Conservation (phyloP, 2,113 vertebrate genomes). For the Hiodon alosoides region DNA sequence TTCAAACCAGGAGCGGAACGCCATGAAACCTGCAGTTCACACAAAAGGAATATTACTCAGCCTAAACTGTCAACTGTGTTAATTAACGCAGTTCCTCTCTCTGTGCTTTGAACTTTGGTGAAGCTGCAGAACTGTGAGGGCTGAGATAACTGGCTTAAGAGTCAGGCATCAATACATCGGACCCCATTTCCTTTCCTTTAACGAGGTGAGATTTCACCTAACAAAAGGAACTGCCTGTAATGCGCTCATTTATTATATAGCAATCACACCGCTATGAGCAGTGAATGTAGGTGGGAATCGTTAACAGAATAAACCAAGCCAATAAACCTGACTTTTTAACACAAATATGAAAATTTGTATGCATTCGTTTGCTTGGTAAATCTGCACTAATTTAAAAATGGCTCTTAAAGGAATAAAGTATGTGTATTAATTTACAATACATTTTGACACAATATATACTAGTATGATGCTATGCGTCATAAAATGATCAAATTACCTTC, state of each 20-base stretch:
- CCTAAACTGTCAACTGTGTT: slow-evolving; percentile 35
- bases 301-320: slow-evolving; percentile 7
- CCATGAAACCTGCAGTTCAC: slow-evolving; percentile 1
- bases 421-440: background rate
- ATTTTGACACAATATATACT: background rate
- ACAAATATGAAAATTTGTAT: slow-evolving; percentile 44
- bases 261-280: slow-evolving; percentile 15
- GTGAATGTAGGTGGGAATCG: slow-evolving; percentile 43
- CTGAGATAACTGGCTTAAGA: slow-evolving; percentile 55
- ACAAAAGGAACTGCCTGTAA: slow-evolving; percentile 9
- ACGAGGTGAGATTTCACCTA: slow-evolving; percentile 13
- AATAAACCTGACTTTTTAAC: slow-evolving; percentile 28
- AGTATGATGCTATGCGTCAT: background rate
- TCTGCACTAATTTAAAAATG: slow-evolving; percentile 52
- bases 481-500: slow-evolving; percentile 5
- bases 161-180: slow-evolving; percentile 31
- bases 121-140: slow-evolving; percentile 54
- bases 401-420: slow-evolving; percentile 51
- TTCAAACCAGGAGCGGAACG: background rate
- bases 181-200: background rate
- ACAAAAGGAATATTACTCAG: slow-evolving; percentile 4
- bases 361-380: slow-evolving; percentile 49
- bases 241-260: slow-evolving; percentile 11
- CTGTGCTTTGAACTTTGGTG: slow-evolving; percentile 50
- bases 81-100: slow-evolving; percentile 48